A percentile compares a stretch with the other conserved stretches of the same genome.
phyloP scores from a whole-genome alignment of 2,888 invertebrate genomes.

The Choristoneura rosaceana region DNA sequence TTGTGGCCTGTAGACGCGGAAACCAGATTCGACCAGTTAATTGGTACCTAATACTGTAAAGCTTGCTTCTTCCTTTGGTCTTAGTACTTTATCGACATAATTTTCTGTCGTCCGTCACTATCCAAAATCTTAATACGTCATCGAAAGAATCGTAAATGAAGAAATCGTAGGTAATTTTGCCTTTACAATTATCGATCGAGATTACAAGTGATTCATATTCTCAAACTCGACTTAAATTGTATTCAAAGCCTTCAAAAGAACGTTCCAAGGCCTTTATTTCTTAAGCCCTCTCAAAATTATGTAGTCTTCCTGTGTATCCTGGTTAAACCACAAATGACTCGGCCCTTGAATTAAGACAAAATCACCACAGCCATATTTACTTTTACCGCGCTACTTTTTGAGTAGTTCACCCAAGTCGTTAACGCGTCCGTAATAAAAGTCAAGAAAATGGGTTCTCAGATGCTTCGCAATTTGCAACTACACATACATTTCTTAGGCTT shows the following conservation, averaged over 20 bases:
- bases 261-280: not conserved
- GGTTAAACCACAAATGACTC: constrained; percentile 4
- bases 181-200: not conserved
- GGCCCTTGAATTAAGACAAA: constrained; percentile 6
- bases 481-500: constrained; percentile 3
- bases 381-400: constrained; percentile 22
- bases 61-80: not conserved
- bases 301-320: not conserved
- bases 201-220: not conserved
- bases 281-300: not conserved
- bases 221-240: not conserved
- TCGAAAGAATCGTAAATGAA: too few species aligned
- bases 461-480: constrained; percentile 12
- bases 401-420: constrained; percentile 24
- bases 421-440: constrained; percentile 18
- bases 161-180: not conserved
- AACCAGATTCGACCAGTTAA: constrained; percentile 32
- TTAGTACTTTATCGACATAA: not conserved
- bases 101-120: too few species aligned
- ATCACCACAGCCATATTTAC: not conserved
- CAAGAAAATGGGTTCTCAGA: constrained; percentile 26
- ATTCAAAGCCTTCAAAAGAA: constrained; percentile 6
- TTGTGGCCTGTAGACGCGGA: constrained; percentile 20
- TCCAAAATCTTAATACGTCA: too few species aligned
- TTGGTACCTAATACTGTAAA: not conserved